These are phyloP conservation scores for Stigmatopora argus DNA, from an alignment of 2,113 vertebrate species.

Conservation along the genomic window DNA sequence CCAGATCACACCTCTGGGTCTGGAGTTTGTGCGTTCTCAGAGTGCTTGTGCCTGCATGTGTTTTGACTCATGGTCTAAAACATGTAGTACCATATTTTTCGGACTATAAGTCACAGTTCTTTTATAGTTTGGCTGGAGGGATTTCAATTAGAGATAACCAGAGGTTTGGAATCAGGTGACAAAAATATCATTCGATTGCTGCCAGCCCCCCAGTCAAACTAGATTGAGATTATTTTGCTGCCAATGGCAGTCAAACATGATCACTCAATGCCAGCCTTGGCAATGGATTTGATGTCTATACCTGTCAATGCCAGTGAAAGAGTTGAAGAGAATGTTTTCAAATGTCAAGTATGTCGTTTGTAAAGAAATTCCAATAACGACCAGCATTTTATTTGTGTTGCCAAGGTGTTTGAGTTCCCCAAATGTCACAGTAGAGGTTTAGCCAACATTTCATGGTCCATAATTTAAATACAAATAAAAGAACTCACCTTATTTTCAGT, in stretches of 20 bases:
- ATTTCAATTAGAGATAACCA: too few species aligned
- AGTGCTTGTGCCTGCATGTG: neutral
- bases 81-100: neutral
- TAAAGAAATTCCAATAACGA: neutral
- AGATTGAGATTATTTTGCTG: too few species aligned
- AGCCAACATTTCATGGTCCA: neutral
- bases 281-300: too few species aligned
- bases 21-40: neutral
- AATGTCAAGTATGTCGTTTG: neutral
- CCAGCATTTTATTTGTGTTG: neutral
- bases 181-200: too few species aligned
- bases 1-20: neutral
- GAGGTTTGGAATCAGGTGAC: too few species aligned
- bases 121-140: too few species aligned
- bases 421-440: neutral
- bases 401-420: neutral
- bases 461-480: slow-evolving; percentile 1
- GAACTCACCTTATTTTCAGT: neutral
- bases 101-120: too few species aligned
- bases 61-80: neutral
- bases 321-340: too few species aligned
- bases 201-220: too few species aligned
- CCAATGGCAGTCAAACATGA: too few species aligned
- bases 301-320: too few species aligned
- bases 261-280: too few species aligned